A percentile compares a stretch with the other conserved stretches of the same genome.
Conservation (phyloP, 2,797 vertebrate genomes). For the Coendou prehensilis region DNA sequence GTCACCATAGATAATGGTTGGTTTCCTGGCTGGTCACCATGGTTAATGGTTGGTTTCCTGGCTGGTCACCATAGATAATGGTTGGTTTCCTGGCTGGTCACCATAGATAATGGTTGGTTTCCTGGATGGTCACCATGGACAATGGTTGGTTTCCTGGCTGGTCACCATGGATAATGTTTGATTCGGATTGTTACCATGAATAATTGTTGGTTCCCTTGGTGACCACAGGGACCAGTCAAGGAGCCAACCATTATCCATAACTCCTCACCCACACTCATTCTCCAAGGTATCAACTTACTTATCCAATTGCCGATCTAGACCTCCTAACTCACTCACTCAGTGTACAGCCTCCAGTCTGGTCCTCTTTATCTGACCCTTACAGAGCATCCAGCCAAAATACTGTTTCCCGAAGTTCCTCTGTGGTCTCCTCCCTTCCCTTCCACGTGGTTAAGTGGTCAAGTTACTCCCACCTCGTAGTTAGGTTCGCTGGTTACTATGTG, state of each 20-base stretch:
- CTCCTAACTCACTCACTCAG: not conserved
- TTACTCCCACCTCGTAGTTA: not conserved
- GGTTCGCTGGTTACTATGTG: not conserved
- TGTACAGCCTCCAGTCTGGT: not conserved
- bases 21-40: too few relatives aligned
- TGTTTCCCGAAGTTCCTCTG: not conserved
- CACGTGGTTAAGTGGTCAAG: not conserved
- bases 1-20: too few relatives aligned
- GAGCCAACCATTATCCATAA: not conserved
- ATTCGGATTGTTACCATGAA: too few relatives aligned
- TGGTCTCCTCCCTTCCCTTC: not conserved
- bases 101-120: not conserved
- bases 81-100: not conserved
- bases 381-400: not conserved
- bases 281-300: not conserved
- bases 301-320: not conserved
- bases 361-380: not conserved
- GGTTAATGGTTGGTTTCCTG: too few relatives aligned
- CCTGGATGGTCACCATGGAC: too few relatives aligned
- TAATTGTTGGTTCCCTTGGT: too few relatives aligned
- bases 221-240: not conserved
- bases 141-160: not conserved
- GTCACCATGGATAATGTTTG: too few relatives aligned
- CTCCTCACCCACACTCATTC: not conserved
- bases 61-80: too few relatives aligned